Base-by-base conservation (phyloP, 2,888 invertebrate species). In the Rugalucina vietnamica region DNA sequence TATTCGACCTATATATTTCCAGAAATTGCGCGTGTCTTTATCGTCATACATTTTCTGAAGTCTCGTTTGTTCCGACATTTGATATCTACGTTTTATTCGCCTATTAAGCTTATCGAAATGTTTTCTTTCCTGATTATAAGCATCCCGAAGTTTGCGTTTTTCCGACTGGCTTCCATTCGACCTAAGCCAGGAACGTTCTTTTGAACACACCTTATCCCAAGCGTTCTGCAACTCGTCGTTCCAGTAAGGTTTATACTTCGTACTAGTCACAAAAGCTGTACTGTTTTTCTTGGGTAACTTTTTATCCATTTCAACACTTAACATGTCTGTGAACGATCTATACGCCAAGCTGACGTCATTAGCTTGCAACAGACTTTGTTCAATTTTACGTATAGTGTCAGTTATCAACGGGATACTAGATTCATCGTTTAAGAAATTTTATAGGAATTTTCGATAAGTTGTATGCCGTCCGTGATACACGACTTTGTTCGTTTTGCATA, bases 1-100 rank as follows among this genome's bases (percentile, higher is more conserved):
- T 32, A 76, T 81, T 57, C 72, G 71, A 24, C 81, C 81, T 3
- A 76, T 76, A 3, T 57, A n/a, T 60, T 76, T 81, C 81, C 81
- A 81, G 24, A 81, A 81, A 32, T 71, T 70, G n/a, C 60, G 70
- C 18, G 71, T 39, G 27, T 76, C 75, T 1, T 29, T 34, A 24
- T 76, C 65, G 8, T 34, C 50, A 1, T 37, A 29, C 4, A 54
- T 34, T 1, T 72, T n/a, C n/a, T 60, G 18, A 18, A 81, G 18
- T 29, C 71, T 24, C 3, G 71, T 36, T 18, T 81, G 81, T 27
- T 70, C 57, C 18, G 21, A n/a, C 32, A 54, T 18, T 37, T 76
- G 81, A 73, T 60, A 81, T 36, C 71, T 36, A 21, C 76, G 76
- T 60, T 81, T 81, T 1, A n/a, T 27, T 27, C 69, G 76, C 14